Conservation (phyloP, 1,140 invertebrate genomes). For the Zaprionus ghesquierei region DNA sequence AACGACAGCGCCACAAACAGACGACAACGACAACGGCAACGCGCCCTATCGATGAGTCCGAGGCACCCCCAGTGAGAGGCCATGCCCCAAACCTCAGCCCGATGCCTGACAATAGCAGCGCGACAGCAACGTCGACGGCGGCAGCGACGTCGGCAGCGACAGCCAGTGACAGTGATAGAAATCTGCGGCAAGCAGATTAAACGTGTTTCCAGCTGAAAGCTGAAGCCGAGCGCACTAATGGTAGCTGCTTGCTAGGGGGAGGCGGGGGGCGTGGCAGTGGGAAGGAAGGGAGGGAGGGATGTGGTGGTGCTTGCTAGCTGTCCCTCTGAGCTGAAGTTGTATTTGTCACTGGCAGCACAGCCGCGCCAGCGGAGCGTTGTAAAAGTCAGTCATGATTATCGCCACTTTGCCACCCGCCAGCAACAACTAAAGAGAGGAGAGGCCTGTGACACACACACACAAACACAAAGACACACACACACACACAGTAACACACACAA, state of each 20-base stretch:
- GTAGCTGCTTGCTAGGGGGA: not conserved
- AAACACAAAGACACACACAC: not conserved
- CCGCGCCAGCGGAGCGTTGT: constrained; percentile 35
- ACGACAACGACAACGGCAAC: not conserved
- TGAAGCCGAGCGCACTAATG: constrained; percentile 11
- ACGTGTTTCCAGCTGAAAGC: constrained; percentile 55
- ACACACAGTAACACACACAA: constrained; percentile 4
- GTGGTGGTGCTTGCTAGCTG: not conserved
- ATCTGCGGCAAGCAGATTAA: constrained; percentile 79
- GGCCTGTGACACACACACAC: not conserved
- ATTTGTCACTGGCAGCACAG: constrained; percentile 28
- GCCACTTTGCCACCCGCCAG: constrained; percentile 59
- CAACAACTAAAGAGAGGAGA: not conserved
- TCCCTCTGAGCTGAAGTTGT: constrained; percentile 9
- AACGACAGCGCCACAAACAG: constrained; percentile 8
- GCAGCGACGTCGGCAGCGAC: constrained; percentile 43
- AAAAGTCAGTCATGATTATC: constrained; percentile 77
- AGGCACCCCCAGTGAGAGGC: not conserved
- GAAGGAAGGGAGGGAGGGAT: not conserved
- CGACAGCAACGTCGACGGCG: constrained; percentile 20
- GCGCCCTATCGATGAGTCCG: constrained; percentile 19
- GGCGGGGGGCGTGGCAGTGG: not conserved
- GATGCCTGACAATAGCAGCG: constrained; percentile 65
- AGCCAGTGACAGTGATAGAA: constrained; percentile 75
- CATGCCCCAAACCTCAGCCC: constrained; percentile 11